phyloP scores from a whole-genome alignment of 1,140 invertebrate genomes.

The Piezodorus guildinii region DNA sequence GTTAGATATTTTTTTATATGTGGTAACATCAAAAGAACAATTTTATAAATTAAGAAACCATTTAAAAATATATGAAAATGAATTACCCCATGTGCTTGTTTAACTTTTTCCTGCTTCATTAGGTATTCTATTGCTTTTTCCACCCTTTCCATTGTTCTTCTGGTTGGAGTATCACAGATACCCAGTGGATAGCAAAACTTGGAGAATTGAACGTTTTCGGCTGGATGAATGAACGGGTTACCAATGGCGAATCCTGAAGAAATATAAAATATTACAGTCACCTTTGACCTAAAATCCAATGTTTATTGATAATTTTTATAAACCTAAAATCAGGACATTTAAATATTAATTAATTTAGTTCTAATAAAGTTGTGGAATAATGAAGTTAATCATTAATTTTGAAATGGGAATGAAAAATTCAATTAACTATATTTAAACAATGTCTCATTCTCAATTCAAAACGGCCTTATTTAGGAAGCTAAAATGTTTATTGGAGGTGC shows the following conservation, averaged over 20 bases:
- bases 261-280: background rate
- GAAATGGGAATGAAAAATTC: too few species aligned
- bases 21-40: background rate
- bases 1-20: background rate
- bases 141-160: background rate
- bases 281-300: too few species aligned
- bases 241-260: conserved; percentile 6
- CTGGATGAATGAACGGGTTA: background rate
- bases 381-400: too few species aligned
- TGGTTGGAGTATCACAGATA: background rate
- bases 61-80: background rate
- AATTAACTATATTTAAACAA: too few species aligned
- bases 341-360: too few species aligned
- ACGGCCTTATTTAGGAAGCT: too few species aligned
- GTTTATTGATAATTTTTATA: too few species aligned
- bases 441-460: too few species aligned
- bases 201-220: background rate
- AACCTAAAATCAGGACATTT: too few species aligned
- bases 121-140: background rate
- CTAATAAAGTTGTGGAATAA: too few species aligned
- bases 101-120: background rate
- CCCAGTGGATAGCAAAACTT: background rate
- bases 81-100: conserved; percentile 4
- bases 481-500: too few species aligned
- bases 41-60: too few species aligned